Conservation (phyloP, 2,797 vertebrate species). For the Eulemur mongoz region DNA sequence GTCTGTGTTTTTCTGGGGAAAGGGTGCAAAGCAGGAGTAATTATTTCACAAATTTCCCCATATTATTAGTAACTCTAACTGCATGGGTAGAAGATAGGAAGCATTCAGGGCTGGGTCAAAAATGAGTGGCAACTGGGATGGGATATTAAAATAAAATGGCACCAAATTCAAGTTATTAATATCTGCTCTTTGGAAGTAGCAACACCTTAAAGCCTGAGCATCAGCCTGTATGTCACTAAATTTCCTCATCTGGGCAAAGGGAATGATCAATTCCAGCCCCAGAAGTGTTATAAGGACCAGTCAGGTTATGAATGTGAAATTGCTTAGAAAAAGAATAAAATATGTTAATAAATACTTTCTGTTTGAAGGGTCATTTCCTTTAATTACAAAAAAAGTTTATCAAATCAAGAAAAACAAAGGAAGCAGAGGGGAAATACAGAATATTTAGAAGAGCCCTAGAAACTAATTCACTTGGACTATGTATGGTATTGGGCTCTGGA, state of each 20-base stretch:
- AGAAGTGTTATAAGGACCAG: not conserved
- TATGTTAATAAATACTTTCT: not conserved
- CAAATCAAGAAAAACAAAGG: not conserved
- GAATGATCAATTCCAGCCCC: not conserved
- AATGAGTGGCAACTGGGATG: not conserved
- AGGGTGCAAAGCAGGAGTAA: not conserved
- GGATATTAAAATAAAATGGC: not conserved
- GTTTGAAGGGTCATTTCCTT: not conserved
- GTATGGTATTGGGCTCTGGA: not conserved
- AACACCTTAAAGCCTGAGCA: not conserved
- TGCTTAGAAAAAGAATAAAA: slow-evolving; percentile 40
- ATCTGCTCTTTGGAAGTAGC: not conserved
- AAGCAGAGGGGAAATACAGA: not conserved
- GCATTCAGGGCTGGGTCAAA: not conserved
- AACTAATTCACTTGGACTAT: slow-evolving; percentile 30
- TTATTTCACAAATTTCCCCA: slow-evolving; percentile 28
- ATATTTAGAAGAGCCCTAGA: not conserved
- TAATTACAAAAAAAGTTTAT: not conserved
- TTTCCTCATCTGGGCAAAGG: not conserved
- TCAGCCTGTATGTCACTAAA: not conserved
- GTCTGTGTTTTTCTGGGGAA: not conserved
- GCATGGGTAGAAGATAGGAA: not conserved
- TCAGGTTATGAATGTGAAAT: not conserved
- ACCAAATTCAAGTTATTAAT: not conserved
- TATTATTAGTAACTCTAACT: slow-evolving; percentile 24